Evolutionary conservation across 1,140 invertebrate species (phyloP).

Genomic region (Danaus plexippus): DNA sequence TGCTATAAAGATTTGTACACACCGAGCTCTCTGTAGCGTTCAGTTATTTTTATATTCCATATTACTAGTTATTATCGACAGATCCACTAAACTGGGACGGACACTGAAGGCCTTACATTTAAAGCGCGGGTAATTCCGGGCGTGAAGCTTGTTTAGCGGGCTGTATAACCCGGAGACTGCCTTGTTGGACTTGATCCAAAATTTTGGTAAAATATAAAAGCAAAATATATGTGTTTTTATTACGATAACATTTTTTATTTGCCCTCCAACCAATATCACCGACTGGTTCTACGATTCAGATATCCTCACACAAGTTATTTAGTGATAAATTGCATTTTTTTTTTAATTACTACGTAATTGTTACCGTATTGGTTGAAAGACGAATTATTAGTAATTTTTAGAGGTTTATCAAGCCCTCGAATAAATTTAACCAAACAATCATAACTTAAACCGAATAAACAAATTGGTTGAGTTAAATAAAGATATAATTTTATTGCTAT

Average conservation of each 20-base stretch:
- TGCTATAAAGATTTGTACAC: conserved; percentile 7
- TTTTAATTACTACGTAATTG: no score
- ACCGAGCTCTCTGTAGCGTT: conserved; percentile 22
- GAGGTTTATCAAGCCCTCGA: no score
- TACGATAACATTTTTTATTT: conserved; percentile 57
- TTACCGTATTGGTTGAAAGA: no score
- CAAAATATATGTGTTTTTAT: conserved; percentile 69
- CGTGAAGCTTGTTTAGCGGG: conserved; percentile 42
- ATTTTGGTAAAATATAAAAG: conserved; percentile 65
- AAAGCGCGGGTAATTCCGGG: conserved; percentile 41
- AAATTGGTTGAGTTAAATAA: no score
- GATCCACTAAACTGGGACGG: conserved; percentile 40
- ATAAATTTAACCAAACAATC: no score
- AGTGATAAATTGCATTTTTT: no score
- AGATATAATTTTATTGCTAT: no score
- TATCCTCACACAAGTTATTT: no score
- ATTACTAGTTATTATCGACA: conserved; percentile 15
- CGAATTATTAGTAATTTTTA: no score
- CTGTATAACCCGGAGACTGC: conserved; percentile 54
- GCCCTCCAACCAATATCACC: no score
- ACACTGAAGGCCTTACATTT: conserved; percentile 42
- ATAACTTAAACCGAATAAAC: no score
- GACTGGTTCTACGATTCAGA: no score
- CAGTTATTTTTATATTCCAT: conserved; percentile 22
- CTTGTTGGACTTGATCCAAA: conserved; percentile 62